phyloP scores from a whole-genome alignment of 2,888 invertebrate species.

The Criorhina ranunculi region DNA sequence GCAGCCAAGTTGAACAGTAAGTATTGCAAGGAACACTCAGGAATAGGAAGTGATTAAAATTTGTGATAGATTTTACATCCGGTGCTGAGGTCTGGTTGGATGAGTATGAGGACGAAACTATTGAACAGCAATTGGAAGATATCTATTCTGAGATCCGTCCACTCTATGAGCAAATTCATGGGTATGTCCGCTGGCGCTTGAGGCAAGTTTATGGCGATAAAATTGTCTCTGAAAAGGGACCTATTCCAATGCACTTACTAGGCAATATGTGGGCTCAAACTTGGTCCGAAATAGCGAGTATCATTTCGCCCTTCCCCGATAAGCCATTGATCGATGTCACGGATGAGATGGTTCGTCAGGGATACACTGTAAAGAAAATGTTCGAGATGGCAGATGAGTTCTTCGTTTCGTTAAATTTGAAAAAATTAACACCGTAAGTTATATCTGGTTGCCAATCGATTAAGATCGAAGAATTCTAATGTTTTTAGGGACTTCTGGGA shows the following conservation, averaged over 20 bases:
- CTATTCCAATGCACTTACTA: constrained; percentile 91
- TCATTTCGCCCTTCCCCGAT: constrained; percentile 90
- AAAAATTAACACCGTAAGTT: constrained; percentile 88
- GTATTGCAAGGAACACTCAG: constrained; percentile 56
- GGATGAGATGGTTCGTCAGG: constrained; percentile 89
- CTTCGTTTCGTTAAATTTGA: constrained; percentile 92
- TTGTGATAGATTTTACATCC: constrained; percentile 87
- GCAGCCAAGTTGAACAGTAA: constrained; percentile 89
- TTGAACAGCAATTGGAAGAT: constrained; percentile 88
- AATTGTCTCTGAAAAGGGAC: constrained; percentile 88
- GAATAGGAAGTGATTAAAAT: too few relatives aligned
- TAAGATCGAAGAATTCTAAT: neutral
- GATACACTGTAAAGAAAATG: constrained; percentile 91
- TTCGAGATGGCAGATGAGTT: constrained; percentile 94
- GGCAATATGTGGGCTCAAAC: constrained; percentile 94
- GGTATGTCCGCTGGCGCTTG: constrained; percentile 91
- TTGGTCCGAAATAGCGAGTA: constrained; percentile 86
- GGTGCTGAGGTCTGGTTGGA: constrained; percentile 90
- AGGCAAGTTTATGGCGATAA: constrained; percentile 89
- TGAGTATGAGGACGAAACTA: constrained; percentile 89
- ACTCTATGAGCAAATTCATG: constrained; percentile 92
- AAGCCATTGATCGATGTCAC: constrained; percentile 90
- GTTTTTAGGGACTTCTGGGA: constrained; percentile 90
- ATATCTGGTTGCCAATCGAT: neutral
- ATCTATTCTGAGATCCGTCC: constrained; percentile 92